Percentiles rank a stretch among this genome's conserved stretches.
Conservation (phyloP, 2,888 invertebrate genomes). For the Synanthedon vespiformis region DNA sequence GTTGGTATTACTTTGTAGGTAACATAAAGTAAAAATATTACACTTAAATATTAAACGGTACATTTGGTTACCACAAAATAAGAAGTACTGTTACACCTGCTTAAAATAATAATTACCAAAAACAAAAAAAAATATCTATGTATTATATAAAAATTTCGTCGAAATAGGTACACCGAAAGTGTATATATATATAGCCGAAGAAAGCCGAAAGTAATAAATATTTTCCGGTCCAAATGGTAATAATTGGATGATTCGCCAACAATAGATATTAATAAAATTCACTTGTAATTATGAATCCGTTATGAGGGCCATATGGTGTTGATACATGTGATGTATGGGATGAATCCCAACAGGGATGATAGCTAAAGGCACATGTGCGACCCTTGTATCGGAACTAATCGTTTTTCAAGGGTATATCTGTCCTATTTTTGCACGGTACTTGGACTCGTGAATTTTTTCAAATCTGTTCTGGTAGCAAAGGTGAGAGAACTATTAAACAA, state of each 20-base stretch:
- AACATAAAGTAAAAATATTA: no score
- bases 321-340: conserved; percentile 14
- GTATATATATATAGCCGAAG: no score
- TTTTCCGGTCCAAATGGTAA: conserved; percentile 49
- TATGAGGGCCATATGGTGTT: conserved; percentile 56
- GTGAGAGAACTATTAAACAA: no score
- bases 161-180: no score
- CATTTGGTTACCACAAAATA: no score
- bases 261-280: conserved; percentile 29
- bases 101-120: no score
- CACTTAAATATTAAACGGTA: no score
- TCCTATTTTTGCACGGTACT: conserved; percentile 15
- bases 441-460: not conserved
- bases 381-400: conserved; percentile 61
- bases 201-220: conserved; percentile 10
- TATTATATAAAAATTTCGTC: no score
- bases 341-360: conserved; percentile 13
- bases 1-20: no score
- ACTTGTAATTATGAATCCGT: conserved; percentile 49
- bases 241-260: conserved; percentile 26
- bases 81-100: no score
- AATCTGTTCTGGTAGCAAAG: no score
- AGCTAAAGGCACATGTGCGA: conserved; percentile 40
- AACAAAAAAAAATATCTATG: no score
- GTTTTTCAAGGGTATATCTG: conserved; percentile 27